phyloP scores from a whole-genome alignment of 2,888 invertebrate genomes.

The Mythimna pallens region DNA sequence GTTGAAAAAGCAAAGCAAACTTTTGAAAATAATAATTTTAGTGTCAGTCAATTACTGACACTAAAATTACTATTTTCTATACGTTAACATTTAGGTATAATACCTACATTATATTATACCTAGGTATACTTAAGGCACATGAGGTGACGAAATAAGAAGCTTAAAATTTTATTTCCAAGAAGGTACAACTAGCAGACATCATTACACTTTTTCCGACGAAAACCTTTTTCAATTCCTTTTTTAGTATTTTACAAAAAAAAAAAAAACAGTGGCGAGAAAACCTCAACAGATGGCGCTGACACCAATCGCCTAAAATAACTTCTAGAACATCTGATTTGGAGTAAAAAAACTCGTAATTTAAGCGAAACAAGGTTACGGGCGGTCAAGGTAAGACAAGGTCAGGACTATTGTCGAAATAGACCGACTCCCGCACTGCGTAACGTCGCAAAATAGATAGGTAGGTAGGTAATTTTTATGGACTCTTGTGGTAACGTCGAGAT shows the following conservation, averaged over 20 bases:
- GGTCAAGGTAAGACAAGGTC: constrained; percentile 81
- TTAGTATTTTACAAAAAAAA: too few relatives aligned
- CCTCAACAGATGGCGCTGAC: constrained; percentile 65
- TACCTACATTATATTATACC: too few relatives aligned
- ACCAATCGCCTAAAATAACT: constrained; percentile 53
- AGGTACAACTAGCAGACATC: not conserved
- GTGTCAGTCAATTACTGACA: accelerated
- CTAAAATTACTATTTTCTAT: too few relatives aligned
- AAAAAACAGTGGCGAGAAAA: constrained; percentile 26
- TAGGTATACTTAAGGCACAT: too few relatives aligned
- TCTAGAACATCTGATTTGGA: constrained; percentile 71
- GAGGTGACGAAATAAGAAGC: too few relatives aligned
- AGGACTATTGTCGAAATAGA: constrained; percentile 59
- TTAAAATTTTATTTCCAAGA: too few relatives aligned
- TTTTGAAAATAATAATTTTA: not conserved
- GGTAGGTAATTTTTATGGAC: too few relatives aligned
- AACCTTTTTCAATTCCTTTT: not conserved
- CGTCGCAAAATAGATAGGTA: too few relatives aligned
- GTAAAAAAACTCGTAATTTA: constrained; percentile 58
- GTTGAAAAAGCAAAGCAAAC: not conserved
- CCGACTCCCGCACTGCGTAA: constrained; percentile 51
- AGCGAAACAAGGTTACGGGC: constrained; percentile 66
- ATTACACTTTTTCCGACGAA: not conserved
- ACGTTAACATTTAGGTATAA: too few relatives aligned
- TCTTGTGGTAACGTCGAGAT: too few relatives aligned